These are phyloP conservation scores for Callipepla squamata DNA, from an alignment of 2,113 vertebrate genomes.

Conservation along the genomic window DNA sequence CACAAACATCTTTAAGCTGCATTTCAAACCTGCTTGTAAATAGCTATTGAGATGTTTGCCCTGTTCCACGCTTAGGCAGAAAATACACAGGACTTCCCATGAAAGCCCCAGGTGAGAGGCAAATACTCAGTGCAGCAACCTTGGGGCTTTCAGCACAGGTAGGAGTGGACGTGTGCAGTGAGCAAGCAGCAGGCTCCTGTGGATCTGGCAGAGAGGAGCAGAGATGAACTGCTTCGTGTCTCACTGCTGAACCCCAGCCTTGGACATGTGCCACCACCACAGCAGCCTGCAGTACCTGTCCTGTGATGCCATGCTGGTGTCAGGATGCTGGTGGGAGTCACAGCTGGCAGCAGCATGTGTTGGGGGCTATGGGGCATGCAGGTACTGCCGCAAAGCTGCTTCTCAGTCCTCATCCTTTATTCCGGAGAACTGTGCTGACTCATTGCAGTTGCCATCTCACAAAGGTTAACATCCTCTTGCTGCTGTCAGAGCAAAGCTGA, in stretches of 20 bases:
- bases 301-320: rapidly evolving
- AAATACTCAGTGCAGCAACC: background rate
- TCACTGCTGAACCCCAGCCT: background rate
- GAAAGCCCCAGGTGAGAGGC: background rate
- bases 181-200: background rate
- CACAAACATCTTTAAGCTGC: background rate
- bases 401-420: background rate
- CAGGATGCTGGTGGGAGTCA: background rate
- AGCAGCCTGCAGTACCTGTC: background rate
- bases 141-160: background rate
- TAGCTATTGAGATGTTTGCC: background rate
- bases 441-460: background rate
- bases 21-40: background rate
- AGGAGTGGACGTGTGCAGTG: background rate
- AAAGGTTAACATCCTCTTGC: background rate
- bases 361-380: rapidly evolving
- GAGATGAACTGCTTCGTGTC: background rate
- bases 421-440: background rate
- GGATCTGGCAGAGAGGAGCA: background rate
- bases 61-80: background rate
- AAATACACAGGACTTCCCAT: background rate
- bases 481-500: background rate
- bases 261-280: background rate
- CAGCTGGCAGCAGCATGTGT: background rate
- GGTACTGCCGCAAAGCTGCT: background rate